A percentile compares a stretch with the other conserved stretches of the same genome.
Evolutionary conservation across 2,888 invertebrate genomes (phyloP).

Genomic region (Chelonus formosanus): DNA sequence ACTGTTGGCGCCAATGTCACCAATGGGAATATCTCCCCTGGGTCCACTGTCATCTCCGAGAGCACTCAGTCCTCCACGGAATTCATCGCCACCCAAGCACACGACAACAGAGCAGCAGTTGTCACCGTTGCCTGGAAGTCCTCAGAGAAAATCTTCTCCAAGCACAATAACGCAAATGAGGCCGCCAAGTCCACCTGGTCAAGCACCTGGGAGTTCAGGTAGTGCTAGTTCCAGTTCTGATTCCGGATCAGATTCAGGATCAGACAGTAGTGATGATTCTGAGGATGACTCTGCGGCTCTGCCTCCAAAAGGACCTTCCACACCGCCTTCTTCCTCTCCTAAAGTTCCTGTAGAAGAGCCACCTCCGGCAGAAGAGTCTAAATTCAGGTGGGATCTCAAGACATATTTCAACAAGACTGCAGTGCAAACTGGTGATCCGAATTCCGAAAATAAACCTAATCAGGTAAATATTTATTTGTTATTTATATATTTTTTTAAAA

Average conservation of each 20-base stretch:
- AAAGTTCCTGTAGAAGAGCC: constrained; percentile 50
- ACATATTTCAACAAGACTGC: constrained; percentile 59
- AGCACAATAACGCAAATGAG: constrained; percentile 48
- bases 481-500: background rate
- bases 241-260: constrained; percentile 72
- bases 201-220: constrained; percentile 66
- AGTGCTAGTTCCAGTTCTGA: constrained; percentile 73
- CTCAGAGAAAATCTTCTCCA: constrained; percentile 41
- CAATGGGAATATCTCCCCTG: constrained; percentile 56
- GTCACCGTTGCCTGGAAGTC: constrained; percentile 44
- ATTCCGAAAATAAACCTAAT: constrained; percentile 49
- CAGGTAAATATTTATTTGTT: constrained; percentile 42
- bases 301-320: constrained; percentile 61
- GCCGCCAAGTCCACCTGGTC: constrained; percentile 65
- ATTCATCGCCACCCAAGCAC: constrained; percentile 44
- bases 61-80: constrained; percentile 46
- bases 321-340: constrained; percentile 57
- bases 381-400: constrained; percentile 63
- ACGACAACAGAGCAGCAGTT: constrained; percentile 43
- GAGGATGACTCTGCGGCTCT: constrained; percentile 62
- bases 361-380: constrained; percentile 65
- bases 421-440: constrained; percentile 52
- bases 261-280: constrained; percentile 70
- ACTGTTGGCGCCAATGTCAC: constrained; percentile 68
- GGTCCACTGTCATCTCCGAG: constrained; percentile 53